phyloP scores from a whole-genome alignment of 35 echinoderm and acorn worm species.

The Heliocidaris erythrogramma region DNA sequence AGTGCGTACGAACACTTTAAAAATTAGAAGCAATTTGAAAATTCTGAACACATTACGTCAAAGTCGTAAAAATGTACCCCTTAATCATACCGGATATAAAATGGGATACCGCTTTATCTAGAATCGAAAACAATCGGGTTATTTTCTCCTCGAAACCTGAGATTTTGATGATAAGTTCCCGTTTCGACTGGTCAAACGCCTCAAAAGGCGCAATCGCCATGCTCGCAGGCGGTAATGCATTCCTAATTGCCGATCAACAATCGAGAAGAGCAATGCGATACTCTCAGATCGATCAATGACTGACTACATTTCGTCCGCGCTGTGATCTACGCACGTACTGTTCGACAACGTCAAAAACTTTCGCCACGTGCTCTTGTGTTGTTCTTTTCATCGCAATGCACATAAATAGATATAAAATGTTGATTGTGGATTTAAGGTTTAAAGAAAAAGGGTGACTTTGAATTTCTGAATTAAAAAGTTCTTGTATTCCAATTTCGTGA shows the following conservation, averaged over 20 bases:
- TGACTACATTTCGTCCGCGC: background rate
- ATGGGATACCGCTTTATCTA: no score
- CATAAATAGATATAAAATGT: background rate
- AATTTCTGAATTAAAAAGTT: no score
- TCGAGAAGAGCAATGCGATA: background rate
- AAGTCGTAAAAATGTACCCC: no score
- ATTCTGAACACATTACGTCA: no score
- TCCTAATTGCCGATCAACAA: background rate
- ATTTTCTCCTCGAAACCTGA: background rate
- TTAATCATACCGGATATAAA: no score
- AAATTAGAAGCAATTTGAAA: no score
- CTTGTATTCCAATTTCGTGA: no score
- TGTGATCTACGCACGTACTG: background rate
- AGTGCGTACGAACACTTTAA: no score
- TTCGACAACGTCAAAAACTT: background rate
- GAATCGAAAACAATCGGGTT: no score
- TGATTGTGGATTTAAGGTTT: background rate
- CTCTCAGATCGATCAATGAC: slow-evolving; percentile 2
- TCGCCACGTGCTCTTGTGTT: background rate
- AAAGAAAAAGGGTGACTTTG: no score
- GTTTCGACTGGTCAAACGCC: background rate
- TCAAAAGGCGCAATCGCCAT: background rate
- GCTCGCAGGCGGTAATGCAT: background rate
- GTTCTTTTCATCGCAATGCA: background rate
- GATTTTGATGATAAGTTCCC: background rate